Evolutionary conservation across 1,140 invertebrate species (phyloP).

Genomic region (Diprion similis): DNA sequence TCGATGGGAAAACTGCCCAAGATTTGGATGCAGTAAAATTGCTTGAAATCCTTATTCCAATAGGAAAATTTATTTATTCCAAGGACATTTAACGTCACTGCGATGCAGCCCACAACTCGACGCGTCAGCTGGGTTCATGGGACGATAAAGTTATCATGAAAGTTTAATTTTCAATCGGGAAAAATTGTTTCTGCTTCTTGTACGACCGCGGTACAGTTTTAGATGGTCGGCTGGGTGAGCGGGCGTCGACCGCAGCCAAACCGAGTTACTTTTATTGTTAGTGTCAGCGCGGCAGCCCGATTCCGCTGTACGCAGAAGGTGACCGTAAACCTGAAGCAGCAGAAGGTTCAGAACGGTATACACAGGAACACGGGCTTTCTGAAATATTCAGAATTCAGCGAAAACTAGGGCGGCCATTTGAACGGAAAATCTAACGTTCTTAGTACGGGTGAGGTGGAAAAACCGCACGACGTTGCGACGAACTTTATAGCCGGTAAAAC

Average conservation of each 20-base stretch:
- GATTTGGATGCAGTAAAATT: not conserved
- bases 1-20: not conserved
- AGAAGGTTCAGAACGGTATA: too few species aligned
- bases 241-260: too few species aligned
- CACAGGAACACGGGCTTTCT: not conserved
- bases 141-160: constrained; percentile 20
- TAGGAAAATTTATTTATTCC: not conserved
- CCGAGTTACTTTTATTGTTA: not conserved
- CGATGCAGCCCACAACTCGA: too few species aligned
- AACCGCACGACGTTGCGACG: not conserved
- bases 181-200: constrained; percentile 18
- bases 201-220: not conserved
- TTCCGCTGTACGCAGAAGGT: not conserved
- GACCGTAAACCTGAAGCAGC: not conserved
- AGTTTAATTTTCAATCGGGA: constrained; percentile 40
- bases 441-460: not conserved
- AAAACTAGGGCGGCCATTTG: not conserved
- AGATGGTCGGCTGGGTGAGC: not conserved
- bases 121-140: not conserved
- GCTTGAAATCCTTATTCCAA: too few species aligned
- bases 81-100: not conserved
- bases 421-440: not conserved
- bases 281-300: not conserved
- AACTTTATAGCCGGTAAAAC: not conserved
- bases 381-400: not conserved